A percentile compares a stretch with the other conserved stretches of the same genome.
These are phyloP conservation scores for Anas platyrhynchos DNA, from an alignment of 2,113 vertebrate species.

Conservation along the genomic window DNA sequence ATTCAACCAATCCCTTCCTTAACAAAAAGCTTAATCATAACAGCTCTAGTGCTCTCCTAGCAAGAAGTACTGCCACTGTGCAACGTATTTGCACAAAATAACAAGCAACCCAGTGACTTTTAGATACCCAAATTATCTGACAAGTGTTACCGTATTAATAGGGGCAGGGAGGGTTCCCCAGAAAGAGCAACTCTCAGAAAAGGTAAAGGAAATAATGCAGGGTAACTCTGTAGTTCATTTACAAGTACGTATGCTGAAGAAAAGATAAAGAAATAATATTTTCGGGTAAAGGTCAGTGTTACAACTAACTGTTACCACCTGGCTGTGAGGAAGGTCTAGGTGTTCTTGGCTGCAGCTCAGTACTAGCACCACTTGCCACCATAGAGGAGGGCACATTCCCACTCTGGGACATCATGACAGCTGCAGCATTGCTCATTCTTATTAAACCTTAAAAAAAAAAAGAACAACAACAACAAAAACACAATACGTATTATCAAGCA, in stretches of 20 bases:
- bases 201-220: neutral
- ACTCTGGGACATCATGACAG: conserved; percentile 88
- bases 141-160: neutral
- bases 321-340: conserved; percentile 88
- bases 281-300: neutral
- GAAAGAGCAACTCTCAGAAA: neutral
- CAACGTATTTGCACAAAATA: neutral
- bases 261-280: neutral
- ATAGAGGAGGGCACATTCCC: conserved; percentile 86
- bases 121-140: neutral
- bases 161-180: neutral
- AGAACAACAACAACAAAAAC: neutral
- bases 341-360: conserved; percentile 89
- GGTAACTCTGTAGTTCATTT: neutral
- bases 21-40: neutral
- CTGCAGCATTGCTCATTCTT: conserved; percentile 88
- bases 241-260: neutral
- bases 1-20: neutral
- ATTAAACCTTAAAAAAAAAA: conserved; percentile 76
- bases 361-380: conserved; percentile 83
- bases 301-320: conserved; percentile 77
- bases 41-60: neutral
- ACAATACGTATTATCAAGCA: neutral
- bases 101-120: neutral
- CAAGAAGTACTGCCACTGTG: neutral